Evolutionary conservation across 1,140 invertebrate species (phyloP).

Genomic region (Musca domestica): DNA sequence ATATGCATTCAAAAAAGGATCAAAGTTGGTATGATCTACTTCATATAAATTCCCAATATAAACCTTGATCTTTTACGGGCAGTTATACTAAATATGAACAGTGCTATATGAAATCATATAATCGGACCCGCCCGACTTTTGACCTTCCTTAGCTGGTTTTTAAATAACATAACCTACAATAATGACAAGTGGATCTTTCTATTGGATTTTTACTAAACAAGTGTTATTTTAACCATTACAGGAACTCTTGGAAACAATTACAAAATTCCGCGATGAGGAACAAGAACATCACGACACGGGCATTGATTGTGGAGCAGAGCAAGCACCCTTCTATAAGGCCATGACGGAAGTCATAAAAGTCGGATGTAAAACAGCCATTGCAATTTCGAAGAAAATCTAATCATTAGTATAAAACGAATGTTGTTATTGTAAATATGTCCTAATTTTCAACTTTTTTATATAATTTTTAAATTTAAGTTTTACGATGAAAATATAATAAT

Average conservation of each 20-base stretch:
- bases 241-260: constrained; percentile 82
- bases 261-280: constrained; percentile 95
- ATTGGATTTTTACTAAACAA: background rate
- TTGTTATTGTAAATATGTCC: too few relatives aligned
- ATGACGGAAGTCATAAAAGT: constrained; percentile 84
- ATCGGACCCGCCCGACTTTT: too few relatives aligned
- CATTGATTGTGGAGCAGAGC: constrained; percentile 86
- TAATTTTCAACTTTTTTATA: too few relatives aligned
- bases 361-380: constrained; percentile 92
- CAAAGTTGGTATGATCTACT: too few relatives aligned
- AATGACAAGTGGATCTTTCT: background rate
- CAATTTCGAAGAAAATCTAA: constrained; percentile 88
- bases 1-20: too few relatives aligned
- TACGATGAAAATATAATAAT: background rate
- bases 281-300: constrained; percentile 98
- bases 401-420: too few relatives aligned
- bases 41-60: too few relatives aligned
- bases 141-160: too few relatives aligned
- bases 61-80: too few relatives aligned
- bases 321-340: constrained; percentile 88
- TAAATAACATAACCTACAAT: background rate
- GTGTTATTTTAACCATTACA: constrained; percentile 52
- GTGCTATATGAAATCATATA: too few relatives aligned
- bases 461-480: background rate
- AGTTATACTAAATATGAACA: too few relatives aligned